These are phyloP conservation scores for Arothron firmamentum DNA, from an alignment of 2,113 vertebrate species.

Conservation along the genomic window DNA sequence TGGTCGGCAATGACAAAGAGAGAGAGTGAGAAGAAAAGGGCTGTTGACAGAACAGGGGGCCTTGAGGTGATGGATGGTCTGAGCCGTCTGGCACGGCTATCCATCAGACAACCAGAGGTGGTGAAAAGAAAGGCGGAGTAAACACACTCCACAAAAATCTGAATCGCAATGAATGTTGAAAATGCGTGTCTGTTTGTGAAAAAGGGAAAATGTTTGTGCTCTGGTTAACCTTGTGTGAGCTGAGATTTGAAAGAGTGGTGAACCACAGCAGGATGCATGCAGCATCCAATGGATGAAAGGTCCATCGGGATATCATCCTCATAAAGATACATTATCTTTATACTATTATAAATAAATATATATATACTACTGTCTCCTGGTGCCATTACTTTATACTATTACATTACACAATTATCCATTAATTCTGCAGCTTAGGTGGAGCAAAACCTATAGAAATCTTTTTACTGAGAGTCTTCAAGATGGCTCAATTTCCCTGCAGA, in stretches of 20 bases:
- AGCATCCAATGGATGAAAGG: conserved; percentile 18
- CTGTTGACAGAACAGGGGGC: conserved; percentile 37
- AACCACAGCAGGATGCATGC: conserved; percentile 36
- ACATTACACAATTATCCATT: no score
- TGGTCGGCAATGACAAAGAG: conserved; percentile 19
- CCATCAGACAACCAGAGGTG: conserved; percentile 37
- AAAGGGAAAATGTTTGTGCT: conserved; percentile 8
- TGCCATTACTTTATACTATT: no score
- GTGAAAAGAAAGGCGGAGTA: conserved; percentile 16
- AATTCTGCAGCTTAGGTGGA: no score
- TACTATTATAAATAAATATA: no score
- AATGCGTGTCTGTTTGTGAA: background rate
- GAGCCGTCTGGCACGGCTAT: conserved; percentile 35
- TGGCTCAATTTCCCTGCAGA: background rate
- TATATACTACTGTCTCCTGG: no score
- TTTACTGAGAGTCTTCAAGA: background rate
- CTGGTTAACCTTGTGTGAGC: conserved; percentile 44
- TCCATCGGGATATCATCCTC: no score
- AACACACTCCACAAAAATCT: conserved; percentile 22
- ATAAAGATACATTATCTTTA: no score
- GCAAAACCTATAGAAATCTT: background rate
- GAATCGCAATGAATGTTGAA: conserved; percentile 6
- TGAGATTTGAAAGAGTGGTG: conserved; percentile 17
- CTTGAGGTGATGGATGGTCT: conserved; percentile 47
- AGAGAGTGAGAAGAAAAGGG: conserved; percentile 20